Percentiles rank a stretch among this genome's conserved stretches.
These are phyloP conservation scores for Brachystomella parvula DNA, from an alignment of 1,140 invertebrate genomes.

Conservation along the genomic window DNA sequence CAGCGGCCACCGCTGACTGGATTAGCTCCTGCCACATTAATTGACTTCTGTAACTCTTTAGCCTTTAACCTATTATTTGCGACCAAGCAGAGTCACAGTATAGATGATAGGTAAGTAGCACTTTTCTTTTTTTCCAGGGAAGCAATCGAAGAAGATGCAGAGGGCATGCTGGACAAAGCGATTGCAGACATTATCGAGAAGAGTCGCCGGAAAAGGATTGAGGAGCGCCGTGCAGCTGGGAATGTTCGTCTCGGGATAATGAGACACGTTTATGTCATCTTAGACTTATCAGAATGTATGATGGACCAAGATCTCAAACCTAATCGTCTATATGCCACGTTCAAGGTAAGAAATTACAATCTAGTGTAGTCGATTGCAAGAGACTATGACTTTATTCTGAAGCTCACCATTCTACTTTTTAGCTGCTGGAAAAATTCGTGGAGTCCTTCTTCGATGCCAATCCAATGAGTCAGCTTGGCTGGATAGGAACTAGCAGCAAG, in stretches of 20 bases:
- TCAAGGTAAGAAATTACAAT: constrained; percentile 67
- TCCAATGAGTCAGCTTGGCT: constrained; percentile 91
- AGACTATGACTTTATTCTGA: too few species aligned
- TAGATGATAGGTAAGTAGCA: background rate
- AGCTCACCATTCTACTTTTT: constrained; percentile 23
- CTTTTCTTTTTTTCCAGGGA: constrained; percentile 58
- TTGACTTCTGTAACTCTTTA: background rate
- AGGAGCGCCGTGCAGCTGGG: constrained; percentile 55
- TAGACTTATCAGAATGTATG: constrained; percentile 93
- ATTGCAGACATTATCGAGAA: constrained; percentile 84
- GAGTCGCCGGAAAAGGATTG: constrained; percentile 68
- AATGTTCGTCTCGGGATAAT: constrained; percentile 87
- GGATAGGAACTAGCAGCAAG: constrained; percentile 87
- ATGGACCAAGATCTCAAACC: constrained; percentile 89
- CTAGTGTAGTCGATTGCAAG: too few species aligned
- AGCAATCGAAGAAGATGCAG: constrained; percentile 90
- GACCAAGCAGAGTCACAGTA: background rate
- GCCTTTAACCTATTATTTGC: background rate
- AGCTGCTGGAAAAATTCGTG: constrained; percentile 87
- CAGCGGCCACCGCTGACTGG: constrained; percentile 3
- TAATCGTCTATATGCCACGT: constrained; percentile 75
- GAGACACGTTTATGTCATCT: constrained; percentile 82
- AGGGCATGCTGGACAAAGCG: constrained; percentile 77
- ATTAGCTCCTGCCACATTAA: background rate
- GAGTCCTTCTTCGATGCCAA: constrained; percentile 98